Percentiles rank a stretch among this genome's conserved stretches.
Evolutionary conservation across 2,797 vertebrate species (phyloP).

Genomic region (Gila robusta): DNA sequence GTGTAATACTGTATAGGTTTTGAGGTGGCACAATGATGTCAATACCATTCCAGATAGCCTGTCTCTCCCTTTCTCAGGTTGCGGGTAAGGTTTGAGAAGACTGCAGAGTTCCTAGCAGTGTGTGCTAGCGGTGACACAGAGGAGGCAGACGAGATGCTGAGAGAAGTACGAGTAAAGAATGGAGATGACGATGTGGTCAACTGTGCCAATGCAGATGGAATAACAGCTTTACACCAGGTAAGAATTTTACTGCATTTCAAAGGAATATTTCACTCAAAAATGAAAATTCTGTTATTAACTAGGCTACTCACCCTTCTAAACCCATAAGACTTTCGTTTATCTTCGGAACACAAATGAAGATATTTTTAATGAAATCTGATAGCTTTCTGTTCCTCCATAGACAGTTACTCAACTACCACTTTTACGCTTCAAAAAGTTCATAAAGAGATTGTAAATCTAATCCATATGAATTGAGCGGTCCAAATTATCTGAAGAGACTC

Average conservation of each 20-base stretch:
- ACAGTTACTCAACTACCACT: no score
- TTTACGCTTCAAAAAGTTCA: no score
- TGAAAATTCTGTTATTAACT: no score
- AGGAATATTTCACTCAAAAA: no score
- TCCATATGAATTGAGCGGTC: no score
- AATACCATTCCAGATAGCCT: not conserved
- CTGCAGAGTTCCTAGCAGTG: slow-evolving; percentile 89
- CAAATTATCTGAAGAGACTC: no score
- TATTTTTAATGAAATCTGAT: no score
- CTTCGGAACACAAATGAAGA: no score
- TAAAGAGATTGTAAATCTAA: no score
- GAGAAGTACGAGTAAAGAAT: slow-evolving; percentile 69
- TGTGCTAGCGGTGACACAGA: slow-evolving; percentile 89
- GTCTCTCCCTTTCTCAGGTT: slow-evolving; percentile 69
- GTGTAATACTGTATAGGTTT: not conserved
- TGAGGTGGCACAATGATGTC: not conserved
- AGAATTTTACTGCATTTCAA: slow-evolving; percentile 4
- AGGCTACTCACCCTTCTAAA: no score
- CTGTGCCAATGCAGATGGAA: slow-evolving; percentile 89
- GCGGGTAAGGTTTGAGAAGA: slow-evolving; percentile 87
- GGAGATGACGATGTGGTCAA: slow-evolving; percentile 76
- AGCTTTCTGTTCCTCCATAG: no score
- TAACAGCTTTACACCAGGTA: slow-evolving; percentile 93
- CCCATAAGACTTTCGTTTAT: no score
- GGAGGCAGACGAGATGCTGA: slow-evolving; percentile 87